Percentiles rank a stretch among this genome's conserved stretches.
These are phyloP conservation scores for Napeogenes inachia DNA, from an alignment of 2,888 invertebrate species.

Conservation along the genomic window DNA sequence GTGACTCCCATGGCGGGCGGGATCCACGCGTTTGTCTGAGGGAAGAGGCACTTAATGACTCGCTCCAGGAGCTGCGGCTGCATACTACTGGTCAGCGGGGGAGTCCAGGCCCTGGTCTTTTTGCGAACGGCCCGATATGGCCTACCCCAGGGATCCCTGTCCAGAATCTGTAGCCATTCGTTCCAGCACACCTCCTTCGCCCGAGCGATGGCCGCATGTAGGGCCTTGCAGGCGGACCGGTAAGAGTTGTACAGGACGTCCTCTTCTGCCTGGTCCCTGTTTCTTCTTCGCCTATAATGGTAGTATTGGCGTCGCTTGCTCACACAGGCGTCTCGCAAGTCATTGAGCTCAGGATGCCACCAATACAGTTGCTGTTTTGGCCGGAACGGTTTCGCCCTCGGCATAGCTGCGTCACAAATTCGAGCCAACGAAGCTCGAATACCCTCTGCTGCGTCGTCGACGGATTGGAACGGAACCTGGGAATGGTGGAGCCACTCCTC, in stretches of 20 bases:
- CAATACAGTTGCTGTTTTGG: not conserved
- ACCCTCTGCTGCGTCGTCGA: slow-evolving; percentile 9
- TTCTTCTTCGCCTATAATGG: slow-evolving; percentile 11
- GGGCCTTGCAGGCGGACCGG: not conserved
- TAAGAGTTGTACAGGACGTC: slow-evolving; percentile 7
- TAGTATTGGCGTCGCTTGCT: slow-evolving; percentile 15
- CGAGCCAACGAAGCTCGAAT: slow-evolving; percentile 15
- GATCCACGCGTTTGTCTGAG: not conserved
- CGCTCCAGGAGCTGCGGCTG: too few relatives aligned
- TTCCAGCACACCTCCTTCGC: slow-evolving; percentile 15
- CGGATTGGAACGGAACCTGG: not conserved
- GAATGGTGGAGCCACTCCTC: not conserved
- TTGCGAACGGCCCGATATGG: too few relatives aligned
- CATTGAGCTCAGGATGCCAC: not conserved
- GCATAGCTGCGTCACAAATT: slow-evolving; percentile 25
- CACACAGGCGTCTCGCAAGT: slow-evolving; percentile 11
- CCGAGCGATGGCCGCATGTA: slow-evolving; percentile 12
- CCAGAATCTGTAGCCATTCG: not conserved
- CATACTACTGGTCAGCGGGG: too few relatives aligned
- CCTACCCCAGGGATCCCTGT: too few relatives aligned
- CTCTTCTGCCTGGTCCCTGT: not conserved
- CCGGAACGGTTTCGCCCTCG: not conserved
- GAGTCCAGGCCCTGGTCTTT: too few relatives aligned
- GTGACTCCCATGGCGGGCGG: slow-evolving; percentile 19
- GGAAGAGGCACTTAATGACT: too few relatives aligned